These are phyloP conservation scores for Nebria salina DNA, from an alignment of 2,888 invertebrate species.

Conservation along the genomic window DNA sequence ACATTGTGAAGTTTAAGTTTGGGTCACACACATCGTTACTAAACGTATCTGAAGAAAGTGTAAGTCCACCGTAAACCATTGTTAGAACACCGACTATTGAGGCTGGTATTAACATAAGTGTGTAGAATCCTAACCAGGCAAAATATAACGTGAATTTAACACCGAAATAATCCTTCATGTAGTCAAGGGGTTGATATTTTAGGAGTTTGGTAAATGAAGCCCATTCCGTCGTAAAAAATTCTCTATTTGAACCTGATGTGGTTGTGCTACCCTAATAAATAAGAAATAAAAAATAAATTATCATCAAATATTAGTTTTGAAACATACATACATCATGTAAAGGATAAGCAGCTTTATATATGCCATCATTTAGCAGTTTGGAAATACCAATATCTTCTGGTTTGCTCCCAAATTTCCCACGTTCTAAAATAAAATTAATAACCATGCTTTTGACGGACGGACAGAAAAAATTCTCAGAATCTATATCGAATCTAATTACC, in stretches of 20 bases:
- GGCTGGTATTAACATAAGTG: conserved; percentile 81
- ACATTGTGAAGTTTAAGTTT: conserved; percentile 73
- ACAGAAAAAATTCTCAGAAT: conserved; percentile 74
- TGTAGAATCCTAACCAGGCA: conserved; percentile 89
- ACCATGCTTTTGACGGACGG: conserved; percentile 73
- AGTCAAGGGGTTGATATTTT: conserved; percentile 79
- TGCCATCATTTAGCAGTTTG: conserved; percentile 70
- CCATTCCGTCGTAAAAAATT: conserved; percentile 75
- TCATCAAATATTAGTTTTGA: neutral
- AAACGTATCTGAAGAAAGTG: conserved; percentile 62
- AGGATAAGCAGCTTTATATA: conserved; percentile 78
- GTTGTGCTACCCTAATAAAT: conserved; percentile 66
- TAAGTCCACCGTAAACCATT: conserved; percentile 69
- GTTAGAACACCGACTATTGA: conserved; percentile 74
- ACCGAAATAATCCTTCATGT: conserved; percentile 81
- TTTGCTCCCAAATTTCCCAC: conserved; percentile 71
- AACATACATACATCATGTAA: conserved; percentile 74
- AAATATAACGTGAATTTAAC: conserved; percentile 83
- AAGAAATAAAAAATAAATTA: conserved; percentile 33
- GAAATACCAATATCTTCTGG: conserved; percentile 73
- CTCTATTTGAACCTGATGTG: conserved; percentile 62
- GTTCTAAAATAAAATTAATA: conserved; percentile 78
- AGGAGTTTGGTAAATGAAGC: conserved; percentile 74
- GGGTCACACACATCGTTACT: conserved; percentile 70
- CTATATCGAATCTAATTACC: conserved; percentile 69